These are phyloP conservation scores for Neodiprion lecontei DNA, from an alignment of 1,140 invertebrate species.

Conservation along the genomic window DNA sequence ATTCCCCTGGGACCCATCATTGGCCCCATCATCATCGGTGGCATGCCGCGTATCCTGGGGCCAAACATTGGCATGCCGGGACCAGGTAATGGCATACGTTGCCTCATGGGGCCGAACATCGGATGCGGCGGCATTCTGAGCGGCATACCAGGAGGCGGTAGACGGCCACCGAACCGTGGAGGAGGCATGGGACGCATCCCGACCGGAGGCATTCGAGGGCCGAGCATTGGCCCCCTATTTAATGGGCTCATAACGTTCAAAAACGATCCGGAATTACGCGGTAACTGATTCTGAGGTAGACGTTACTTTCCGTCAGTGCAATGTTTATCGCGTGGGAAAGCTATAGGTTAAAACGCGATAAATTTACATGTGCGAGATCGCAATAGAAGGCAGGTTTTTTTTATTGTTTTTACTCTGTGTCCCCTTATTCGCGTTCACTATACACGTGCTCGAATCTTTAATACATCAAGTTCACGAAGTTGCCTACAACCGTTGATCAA, in stretches of 20 bases:
- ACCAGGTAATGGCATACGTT: constrained; percentile 40
- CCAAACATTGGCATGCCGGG: constrained; percentile 39
- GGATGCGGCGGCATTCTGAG: constrained; percentile 36
- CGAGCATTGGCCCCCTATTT: constrained; percentile 45
- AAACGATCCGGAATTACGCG: background rate
- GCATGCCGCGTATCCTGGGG: constrained; percentile 36
- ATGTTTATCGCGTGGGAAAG: too few species aligned
- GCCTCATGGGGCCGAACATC: constrained; percentile 39
- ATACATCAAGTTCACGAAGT: too few species aligned
- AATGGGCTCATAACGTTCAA: constrained; percentile 27
- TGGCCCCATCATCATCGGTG: constrained; percentile 39
- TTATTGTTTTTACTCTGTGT: too few species aligned
- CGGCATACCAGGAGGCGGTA: constrained; percentile 34
- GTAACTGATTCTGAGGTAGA: constrained; percentile 20
- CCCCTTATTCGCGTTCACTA: too few species aligned
- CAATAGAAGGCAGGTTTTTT: too few species aligned
- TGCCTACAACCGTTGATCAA: too few species aligned
- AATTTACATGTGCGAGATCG: too few species aligned
- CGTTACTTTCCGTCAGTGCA: constrained; percentile 35
- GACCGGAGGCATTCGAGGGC: constrained; percentile 37
- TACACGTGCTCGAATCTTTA: too few species aligned
- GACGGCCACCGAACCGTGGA: constrained; percentile 43
- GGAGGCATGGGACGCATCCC: constrained; percentile 40
- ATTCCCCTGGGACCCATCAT: constrained; percentile 42
- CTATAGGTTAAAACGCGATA: too few species aligned